Evolutionary conservation across 2,888 invertebrate genomes (phyloP).

Genomic region (Crioceris asparagi): DNA sequence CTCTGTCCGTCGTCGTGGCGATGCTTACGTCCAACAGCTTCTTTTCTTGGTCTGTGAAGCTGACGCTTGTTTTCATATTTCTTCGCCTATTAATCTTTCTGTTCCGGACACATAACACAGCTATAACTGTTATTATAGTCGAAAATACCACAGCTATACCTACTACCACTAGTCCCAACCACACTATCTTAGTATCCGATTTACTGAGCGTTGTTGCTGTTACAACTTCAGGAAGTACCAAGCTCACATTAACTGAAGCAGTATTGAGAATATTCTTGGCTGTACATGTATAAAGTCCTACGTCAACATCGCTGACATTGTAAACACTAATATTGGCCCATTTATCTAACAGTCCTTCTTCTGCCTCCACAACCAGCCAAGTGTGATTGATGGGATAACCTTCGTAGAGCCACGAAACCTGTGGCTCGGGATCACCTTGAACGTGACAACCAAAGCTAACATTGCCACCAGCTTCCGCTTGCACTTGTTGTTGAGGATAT

Average conservation of each 20-base stretch:
- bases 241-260: slow-evolving; percentile 50
- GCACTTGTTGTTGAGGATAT: slow-evolving; percentile 33
- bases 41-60: slow-evolving; percentile 82
- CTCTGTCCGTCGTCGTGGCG: slow-evolving; percentile 54
- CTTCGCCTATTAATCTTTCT: slow-evolving; percentile 48
- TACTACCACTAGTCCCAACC: slow-evolving; percentile 59
- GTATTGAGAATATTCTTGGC: slow-evolving; percentile 58
- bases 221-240: slow-evolving; percentile 57
- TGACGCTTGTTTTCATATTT: slow-evolving; percentile 66
- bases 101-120: slow-evolving; percentile 44
- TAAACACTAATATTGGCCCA: slow-evolving; percentile 77
- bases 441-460: slow-evolving; percentile 73
- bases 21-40: slow-evolving; percentile 73
- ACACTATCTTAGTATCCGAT: slow-evolving; percentile 61
- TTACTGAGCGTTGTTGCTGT: slow-evolving; percentile 68
- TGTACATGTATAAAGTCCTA: slow-evolving; percentile 76
- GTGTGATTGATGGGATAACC: slow-evolving; percentile 51
- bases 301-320: slow-evolving; percentile 70
- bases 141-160: slow-evolving; percentile 56
- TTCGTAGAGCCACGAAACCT: slow-evolving; percentile 73
- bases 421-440: slow-evolving; percentile 73
- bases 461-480: slow-evolving; percentile 73
- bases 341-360: slow-evolving; percentile 39
- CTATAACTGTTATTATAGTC: slow-evolving; percentile 50
- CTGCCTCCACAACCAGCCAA: slow-evolving; percentile 38